Conservation (phyloP, 2,888 invertebrate species). For the Drosophila fulvimacula region DNA sequence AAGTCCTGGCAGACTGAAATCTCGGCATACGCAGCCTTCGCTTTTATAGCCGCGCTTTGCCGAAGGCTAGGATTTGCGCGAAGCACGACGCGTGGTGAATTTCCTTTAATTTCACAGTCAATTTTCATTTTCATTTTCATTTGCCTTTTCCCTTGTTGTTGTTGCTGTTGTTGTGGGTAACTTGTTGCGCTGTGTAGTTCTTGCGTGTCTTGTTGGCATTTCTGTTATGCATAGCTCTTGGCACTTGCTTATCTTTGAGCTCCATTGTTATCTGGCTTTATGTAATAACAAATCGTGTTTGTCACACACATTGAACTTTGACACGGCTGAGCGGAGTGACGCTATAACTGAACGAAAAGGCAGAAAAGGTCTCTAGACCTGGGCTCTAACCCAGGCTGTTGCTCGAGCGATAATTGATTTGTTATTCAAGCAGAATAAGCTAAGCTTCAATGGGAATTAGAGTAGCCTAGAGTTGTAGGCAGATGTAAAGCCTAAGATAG, state of each 20-base stretch:
- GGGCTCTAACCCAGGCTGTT: too few relatives aligned
- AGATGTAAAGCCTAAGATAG: too few relatives aligned
- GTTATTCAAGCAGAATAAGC: background rate
- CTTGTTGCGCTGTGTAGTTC: constrained; percentile 65
- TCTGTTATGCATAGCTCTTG: constrained; percentile 1
- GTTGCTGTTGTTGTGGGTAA: constrained; percentile 19
- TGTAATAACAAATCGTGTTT: constrained; percentile 10
- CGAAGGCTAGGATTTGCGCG: constrained; percentile 32
- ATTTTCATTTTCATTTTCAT: constrained; percentile 44
- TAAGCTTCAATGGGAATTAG: background rate
- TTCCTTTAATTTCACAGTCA: constrained; percentile 45
- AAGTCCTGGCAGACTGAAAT: constrained; percentile 62
- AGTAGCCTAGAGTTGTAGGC: background rate
- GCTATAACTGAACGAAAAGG: background rate
- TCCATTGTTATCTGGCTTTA: constrained; percentile 16
- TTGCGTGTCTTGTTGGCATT: constrained; percentile 21
- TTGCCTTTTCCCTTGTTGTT: constrained; percentile 29
- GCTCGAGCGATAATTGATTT: background rate
- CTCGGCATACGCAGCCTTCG: constrained; percentile 37
- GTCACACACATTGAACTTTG: constrained; percentile 6
- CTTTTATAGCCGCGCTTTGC: constrained; percentile 63
- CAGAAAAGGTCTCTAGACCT: too few relatives aligned
- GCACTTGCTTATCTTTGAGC: constrained; percentile 15
- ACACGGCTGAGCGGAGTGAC: background rate
- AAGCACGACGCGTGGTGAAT: constrained; percentile 55